Conservation (phyloP, 2,797 vertebrate species). For the Enteromius argenteus region DNA sequence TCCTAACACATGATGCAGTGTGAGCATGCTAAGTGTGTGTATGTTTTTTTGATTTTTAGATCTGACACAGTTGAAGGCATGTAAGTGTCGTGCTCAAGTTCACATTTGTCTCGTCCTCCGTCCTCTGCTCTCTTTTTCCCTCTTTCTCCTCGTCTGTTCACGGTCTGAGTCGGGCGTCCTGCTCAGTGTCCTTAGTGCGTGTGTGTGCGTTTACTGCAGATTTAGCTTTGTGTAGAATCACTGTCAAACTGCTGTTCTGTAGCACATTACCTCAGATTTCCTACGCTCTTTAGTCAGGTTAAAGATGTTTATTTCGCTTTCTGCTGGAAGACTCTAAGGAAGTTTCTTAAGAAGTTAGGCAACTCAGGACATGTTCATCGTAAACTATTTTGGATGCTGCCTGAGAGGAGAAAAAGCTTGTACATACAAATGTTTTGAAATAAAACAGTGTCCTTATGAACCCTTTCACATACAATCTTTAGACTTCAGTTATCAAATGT, state of each 20-base stretch:
- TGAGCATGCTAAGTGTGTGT: constrained; percentile 83
- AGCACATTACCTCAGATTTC: background rate
- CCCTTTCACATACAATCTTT: background rate
- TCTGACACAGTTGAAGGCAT: constrained; percentile 89
- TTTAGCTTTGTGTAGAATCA: constrained; percentile 8
- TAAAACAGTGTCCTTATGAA: background rate
- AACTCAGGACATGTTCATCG: background rate
- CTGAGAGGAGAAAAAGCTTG: background rate
- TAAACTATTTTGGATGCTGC: background rate
- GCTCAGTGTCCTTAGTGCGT: background rate
- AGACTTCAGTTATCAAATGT: background rate
- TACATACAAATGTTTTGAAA: background rate
- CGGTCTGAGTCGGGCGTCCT: background rate
- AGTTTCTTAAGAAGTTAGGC: background rate
- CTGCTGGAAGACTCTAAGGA: background rate
- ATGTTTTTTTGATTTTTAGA: constrained; percentile 85
- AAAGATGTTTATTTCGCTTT: background rate
- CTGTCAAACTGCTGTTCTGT: background rate
- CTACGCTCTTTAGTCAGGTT: background rate
- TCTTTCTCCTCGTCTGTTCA: constrained; percentile 8
- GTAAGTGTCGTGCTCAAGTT: constrained; percentile 83
- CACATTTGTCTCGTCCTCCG: constrained; percentile 28
- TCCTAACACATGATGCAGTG: constrained; percentile 28
- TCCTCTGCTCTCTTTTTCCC: constrained; percentile 4
- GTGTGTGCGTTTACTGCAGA: background rate